These are phyloP conservation scores for Sialis lutaria DNA, from an alignment of 2,888 invertebrate species.

Conservation along the genomic window DNA sequence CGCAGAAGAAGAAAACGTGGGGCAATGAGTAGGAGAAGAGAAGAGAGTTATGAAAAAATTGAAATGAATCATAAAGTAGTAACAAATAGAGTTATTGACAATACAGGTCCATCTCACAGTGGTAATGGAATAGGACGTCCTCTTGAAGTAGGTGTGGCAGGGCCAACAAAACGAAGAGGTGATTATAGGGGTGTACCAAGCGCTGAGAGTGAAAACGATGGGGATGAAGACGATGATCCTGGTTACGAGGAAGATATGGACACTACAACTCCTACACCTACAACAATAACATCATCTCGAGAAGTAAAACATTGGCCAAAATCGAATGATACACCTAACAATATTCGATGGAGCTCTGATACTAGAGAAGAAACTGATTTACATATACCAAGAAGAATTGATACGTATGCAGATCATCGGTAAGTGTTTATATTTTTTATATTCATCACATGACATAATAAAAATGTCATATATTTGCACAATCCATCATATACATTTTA, in stretches of 20 bases:
- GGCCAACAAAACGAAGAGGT: conserved; percentile 36
- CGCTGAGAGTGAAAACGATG: conserved; percentile 42
- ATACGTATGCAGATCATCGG: conserved; percentile 28
- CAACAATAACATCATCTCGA: neutral
- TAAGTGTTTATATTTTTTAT: neutral
- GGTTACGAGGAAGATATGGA: conserved; percentile 25
- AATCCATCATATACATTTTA: neutral
- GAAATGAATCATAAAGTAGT: conserved; percentile 44
- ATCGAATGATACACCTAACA: neutral
- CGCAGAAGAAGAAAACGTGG: conserved; percentile 36
- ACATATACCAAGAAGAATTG: conserved; percentile 38
- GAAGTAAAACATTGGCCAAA: neutral
- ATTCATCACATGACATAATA: neutral
- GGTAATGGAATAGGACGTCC: conserved; percentile 16
- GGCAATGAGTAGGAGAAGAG: conserved; percentile 22
- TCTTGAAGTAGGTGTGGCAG: conserved; percentile 20
- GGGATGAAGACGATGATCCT: conserved; percentile 37
- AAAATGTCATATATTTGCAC: neutral
- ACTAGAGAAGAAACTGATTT: conserved; percentile 34
- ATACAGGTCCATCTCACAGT: conserved; percentile 13
- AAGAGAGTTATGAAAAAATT: conserved; percentile 63
- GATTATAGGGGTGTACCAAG: conserved; percentile 54
- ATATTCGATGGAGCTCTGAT: conserved; percentile 2
- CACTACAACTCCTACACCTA: conserved; percentile 11
- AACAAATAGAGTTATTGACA: conserved; percentile 15